phyloP scores from a whole-genome alignment of 2,888 invertebrate genomes.

The Eurytoma californica region DNA sequence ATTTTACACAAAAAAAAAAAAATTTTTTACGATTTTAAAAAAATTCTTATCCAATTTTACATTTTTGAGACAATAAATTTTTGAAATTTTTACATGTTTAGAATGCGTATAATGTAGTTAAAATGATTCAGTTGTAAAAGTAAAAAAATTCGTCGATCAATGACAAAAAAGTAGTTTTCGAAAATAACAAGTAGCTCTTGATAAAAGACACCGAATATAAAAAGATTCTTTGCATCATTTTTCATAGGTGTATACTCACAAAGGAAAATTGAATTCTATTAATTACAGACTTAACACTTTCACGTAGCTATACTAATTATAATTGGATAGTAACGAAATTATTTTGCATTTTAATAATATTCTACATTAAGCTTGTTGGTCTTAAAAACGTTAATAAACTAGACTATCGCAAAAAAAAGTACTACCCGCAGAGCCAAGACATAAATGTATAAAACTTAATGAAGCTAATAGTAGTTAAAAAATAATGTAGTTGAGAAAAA shows the following conservation, averaged over 20 bases:
- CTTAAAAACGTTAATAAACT: slow-evolving; percentile 11
- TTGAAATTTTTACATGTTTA: slow-evolving; percentile 11
- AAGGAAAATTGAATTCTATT: slow-evolving; percentile 10
- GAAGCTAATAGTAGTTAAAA: slow-evolving; percentile 52
- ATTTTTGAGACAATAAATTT: slow-evolving; percentile 28
- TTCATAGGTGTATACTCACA: slow-evolving; percentile 41
- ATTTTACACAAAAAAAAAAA: background rate
- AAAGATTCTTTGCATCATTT: slow-evolving; percentile 14
- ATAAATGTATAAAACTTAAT: background rate
- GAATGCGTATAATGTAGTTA: background rate
- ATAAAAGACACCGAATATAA: background rate
- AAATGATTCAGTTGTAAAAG: background rate
- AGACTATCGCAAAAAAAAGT: slow-evolving; percentile 6
- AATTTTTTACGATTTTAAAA: slow-evolving; percentile 2
- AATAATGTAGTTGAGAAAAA: slow-evolving; percentile 26
- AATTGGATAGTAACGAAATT: slow-evolving; percentile 32
- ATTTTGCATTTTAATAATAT: slow-evolving; percentile 31
- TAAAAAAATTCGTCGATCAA: background rate
- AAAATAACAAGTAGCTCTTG: background rate
- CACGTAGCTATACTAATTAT: slow-evolving; percentile 21
- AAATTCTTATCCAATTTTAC: background rate
- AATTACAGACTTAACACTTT: slow-evolving; percentile 23
- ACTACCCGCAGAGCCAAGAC: background rate
- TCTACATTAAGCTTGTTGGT: slow-evolving; percentile 32
- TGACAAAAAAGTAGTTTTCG: background rate